A percentile compares a stretch with the other conserved stretches of the same genome.
These are phyloP conservation scores for Ecdyonurus torrentis DNA, from an alignment of 2,888 invertebrate species.

Conservation along the genomic window DNA sequence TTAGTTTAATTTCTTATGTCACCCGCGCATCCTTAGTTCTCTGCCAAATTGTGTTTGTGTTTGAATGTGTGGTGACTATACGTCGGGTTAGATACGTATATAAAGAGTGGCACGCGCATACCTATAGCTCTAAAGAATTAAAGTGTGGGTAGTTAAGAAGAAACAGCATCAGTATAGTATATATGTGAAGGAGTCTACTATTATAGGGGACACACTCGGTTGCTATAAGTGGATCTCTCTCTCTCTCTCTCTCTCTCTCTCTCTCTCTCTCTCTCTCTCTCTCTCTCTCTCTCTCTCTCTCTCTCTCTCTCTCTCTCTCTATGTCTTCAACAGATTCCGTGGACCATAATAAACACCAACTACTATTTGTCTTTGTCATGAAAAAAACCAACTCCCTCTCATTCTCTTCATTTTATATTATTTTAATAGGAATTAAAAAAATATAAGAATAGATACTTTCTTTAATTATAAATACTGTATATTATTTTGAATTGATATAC, in stretches of 20 bases:
- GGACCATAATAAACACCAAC: background rate
- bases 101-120: background rate
- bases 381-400: background rate
- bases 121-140: background rate
- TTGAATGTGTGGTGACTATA: too few relatives aligned
- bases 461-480: too few relatives aligned
- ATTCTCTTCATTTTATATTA: background rate
- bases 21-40: background rate
- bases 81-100: too few relatives aligned
- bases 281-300: too few relatives aligned
- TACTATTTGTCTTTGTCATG: background rate
- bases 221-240: background rate
- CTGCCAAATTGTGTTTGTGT: background rate
- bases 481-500: too few relatives aligned
- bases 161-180: background rate
- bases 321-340: background rate
- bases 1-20: too few relatives aligned
- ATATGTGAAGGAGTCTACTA: too few relatives aligned
- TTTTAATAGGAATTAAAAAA: too few relatives aligned
- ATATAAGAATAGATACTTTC: too few relatives aligned
- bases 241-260: too few relatives aligned
- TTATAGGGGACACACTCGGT: background rate
- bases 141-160: background rate
- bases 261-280: too few relatives aligned
- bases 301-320: too few relatives aligned